phyloP scores from a whole-genome alignment of 1,140 invertebrate species.

The Eupristina koningsbergeri region DNA sequence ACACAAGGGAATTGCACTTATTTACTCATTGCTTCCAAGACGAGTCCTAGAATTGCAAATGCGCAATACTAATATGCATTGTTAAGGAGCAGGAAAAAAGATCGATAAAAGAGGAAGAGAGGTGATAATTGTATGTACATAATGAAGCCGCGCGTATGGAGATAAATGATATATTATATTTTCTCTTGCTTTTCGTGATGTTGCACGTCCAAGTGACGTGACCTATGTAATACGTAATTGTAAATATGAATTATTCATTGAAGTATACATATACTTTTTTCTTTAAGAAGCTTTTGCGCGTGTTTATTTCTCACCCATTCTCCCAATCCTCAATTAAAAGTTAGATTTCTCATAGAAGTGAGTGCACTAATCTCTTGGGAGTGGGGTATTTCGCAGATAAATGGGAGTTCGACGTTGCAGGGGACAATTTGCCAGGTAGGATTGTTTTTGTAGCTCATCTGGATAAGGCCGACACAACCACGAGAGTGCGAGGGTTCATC shows the following conservation, averaged over 20 bases:
- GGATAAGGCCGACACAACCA: conserved; percentile 76
- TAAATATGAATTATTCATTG: conserved; percentile 58
- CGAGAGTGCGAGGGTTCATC: conserved; percentile 75
- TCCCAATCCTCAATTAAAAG: no score
- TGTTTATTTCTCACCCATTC: neutral
- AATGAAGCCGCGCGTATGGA: conserved; percentile 51
- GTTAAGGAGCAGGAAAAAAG: neutral
- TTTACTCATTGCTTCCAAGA: neutral
- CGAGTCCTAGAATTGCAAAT: neutral
- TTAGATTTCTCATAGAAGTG: no score
- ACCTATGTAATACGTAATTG: conserved; percentile 59
- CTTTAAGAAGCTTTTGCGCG: conserved; percentile 14
- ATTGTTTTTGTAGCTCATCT: conserved; percentile 43
- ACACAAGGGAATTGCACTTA: neutral
- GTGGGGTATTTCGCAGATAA: conserved; percentile 76
- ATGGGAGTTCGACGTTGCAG: conserved; percentile 72
- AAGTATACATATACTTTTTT: conserved; percentile 46
- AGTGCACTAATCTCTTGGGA: no score
- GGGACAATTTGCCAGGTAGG: conserved; percentile 75
- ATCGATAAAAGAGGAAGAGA: neutral
- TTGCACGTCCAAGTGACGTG: conserved; percentile 52
- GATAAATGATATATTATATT: conserved; percentile 59
- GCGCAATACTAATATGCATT: neutral
- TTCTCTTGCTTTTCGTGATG: conserved; percentile 58
- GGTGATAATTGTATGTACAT: conserved; percentile 55